phyloP scores from a whole-genome alignment of 2,888 invertebrate species.

The Lasioglossum pauxillum region DNA sequence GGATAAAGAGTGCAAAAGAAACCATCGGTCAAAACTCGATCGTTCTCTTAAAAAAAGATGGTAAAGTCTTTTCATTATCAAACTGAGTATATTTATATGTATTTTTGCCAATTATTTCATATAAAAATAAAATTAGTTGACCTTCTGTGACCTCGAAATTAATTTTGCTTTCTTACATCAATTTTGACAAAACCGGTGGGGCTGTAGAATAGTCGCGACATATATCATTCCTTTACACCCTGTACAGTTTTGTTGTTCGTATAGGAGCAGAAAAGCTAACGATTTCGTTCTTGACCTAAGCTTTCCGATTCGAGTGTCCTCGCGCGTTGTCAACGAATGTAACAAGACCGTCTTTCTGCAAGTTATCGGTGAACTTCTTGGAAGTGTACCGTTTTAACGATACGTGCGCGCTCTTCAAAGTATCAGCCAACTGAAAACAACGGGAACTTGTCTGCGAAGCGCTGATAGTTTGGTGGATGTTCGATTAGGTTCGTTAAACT shows the following conservation, averaged over 20 bases:
- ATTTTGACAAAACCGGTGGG: too few relatives aligned
- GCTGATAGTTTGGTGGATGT: not conserved
- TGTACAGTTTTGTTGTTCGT: not conserved
- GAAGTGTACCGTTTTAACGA: slow-evolving; percentile 6
- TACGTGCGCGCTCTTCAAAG: not conserved
- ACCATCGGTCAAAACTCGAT: too few relatives aligned
- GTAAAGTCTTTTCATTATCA: too few relatives aligned
- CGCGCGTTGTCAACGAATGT: not conserved
- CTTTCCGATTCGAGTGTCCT: not conserved
- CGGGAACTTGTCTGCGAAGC: not conserved
- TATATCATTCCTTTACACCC: too few relatives aligned
- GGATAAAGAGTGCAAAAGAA: too few relatives aligned
- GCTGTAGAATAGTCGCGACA: too few relatives aligned
- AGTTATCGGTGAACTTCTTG: not conserved
- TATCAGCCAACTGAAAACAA: not conserved
- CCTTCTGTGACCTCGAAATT: too few relatives aligned
- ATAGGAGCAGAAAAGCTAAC: not conserved
- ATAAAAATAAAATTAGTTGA: too few relatives aligned
- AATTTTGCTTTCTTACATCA: too few relatives aligned
- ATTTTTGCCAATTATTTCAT: too few relatives aligned
- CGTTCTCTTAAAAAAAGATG: too few relatives aligned
- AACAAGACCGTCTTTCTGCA: not conserved
- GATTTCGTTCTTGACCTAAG: not conserved
- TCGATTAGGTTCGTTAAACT: slow-evolving; percentile 9
- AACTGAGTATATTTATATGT: too few relatives aligned